Evolutionary conservation across 2,797 vertebrate genomes (phyloP), one percentile per base, ranked within the genome.

Genomic region (Aulostomus chinensis): DNA sequence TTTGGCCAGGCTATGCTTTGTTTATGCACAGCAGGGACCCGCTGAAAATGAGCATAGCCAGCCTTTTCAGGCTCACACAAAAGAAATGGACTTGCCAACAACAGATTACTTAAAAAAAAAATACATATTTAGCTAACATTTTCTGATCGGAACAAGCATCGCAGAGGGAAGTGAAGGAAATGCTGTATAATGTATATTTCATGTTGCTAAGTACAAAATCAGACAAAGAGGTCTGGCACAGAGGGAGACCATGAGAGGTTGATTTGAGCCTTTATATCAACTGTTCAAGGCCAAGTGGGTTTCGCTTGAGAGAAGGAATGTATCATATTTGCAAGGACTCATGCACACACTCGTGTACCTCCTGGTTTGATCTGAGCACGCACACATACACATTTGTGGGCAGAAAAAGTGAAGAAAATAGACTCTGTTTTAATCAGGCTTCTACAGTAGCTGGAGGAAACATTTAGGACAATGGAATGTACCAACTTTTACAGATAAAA

Each of bases 41-140:
- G 34, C 36, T 41, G 62, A 73, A 84, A 87, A 83, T 66, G 61
- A 86, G 73, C 72, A 65, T n/a, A 77, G 68, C 58, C 80, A 70
- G 70, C 51, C 26, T 82, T 75, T 74, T 62, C 68, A 43, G 51
- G 50, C 60, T 49, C 62, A 62, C 54, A 77, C 59, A 77, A 72
- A 68, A 51, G 56, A 75, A 35, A 11, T 17, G 33, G 10, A 50
- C 37, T 66, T 43, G 76, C 77, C 83, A 84, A 71, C 60, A 73
- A 69, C 49, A 71, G 68, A 85, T 83, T 79, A 78, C 59, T 81
- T 74, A 32, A 58, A 34, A 58, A 32, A 58, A 34, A 58, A 34
- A 51, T 55, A 48, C 32, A 43, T 45, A 73, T 48, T 70, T 24
- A 29, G 25, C 57, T 34, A 57, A 56, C 45, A 67, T 45, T 59